Evolutionary conservation across 1,140 invertebrate species (phyloP).

Genomic region (Pemphigus obesinymphae): DNA sequence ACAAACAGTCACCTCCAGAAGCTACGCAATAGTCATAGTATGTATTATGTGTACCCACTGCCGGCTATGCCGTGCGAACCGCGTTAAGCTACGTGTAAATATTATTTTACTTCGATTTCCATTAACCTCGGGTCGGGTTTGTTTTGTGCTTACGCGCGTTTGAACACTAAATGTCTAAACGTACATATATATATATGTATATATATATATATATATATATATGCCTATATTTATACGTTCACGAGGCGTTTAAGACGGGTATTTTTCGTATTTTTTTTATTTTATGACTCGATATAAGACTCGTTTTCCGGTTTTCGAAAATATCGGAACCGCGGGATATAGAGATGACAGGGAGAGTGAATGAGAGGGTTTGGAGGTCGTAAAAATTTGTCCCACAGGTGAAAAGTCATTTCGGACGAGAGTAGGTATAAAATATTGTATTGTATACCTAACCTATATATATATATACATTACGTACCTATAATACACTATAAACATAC

Average conservation of each 20-base stretch:
- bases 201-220: neutral
- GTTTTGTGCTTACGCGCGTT: neutral
- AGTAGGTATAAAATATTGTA: neutral
- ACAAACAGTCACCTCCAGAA: neutral
- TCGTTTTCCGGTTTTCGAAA: slow-evolving; percentile 29
- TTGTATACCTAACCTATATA: too few species aligned
- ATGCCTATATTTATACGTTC: too few species aligned
- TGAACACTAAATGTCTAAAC: neutral
- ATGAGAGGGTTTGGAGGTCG: neutral
- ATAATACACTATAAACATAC: too few species aligned
- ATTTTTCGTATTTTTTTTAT: neutral
- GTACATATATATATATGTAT: neutral
- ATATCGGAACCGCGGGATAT: neutral
- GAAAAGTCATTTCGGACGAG: slow-evolving; percentile 12
- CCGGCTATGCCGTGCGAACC: neutral
- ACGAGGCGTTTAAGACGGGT: neutral
- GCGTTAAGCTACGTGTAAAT: neutral
- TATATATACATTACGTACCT: too few species aligned
- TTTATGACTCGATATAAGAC: slow-evolving; percentile 35
- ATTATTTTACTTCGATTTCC: slow-evolving; percentile 2
- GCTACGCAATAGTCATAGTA: neutral
- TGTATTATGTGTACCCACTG: too few species aligned
- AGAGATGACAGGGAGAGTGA: neutral
- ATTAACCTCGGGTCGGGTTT: neutral
- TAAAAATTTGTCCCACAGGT: slow-evolving; percentile 35